Evolutionary conservation across 2,113 vertebrate genomes (phyloP).

Genomic region (Ranitomeya variabilis): DNA sequence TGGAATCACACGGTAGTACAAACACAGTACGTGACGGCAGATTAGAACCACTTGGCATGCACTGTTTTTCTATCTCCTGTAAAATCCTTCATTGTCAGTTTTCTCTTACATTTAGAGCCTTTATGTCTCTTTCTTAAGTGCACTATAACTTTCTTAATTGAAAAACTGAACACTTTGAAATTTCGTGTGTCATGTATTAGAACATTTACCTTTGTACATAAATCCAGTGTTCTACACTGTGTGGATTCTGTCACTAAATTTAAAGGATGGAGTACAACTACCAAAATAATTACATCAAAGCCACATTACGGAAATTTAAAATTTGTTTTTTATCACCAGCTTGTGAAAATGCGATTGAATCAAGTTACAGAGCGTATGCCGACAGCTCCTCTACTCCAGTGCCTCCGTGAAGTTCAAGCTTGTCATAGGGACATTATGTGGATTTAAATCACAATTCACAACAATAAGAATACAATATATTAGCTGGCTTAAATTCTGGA

Average conservation of each 20-base stretch:
- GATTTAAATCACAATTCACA: not conserved
- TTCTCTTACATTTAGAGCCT: conserved; percentile 14
- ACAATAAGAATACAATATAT: not conserved
- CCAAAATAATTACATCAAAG: not conserved
- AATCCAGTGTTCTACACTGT: not conserved
- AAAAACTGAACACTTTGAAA: not conserved
- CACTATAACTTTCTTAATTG: not conserved
- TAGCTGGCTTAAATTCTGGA: not conserved
- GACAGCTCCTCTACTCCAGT: not conserved
- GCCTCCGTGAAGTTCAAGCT: not conserved
- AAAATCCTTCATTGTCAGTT: conserved; percentile 24
- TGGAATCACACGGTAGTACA: conserved; percentile 45
- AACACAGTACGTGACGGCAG: conserved; percentile 45
- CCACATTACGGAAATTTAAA: not conserved
- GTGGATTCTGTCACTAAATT: not conserved
- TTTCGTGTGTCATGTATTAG: not conserved
- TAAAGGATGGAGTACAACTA: not conserved
- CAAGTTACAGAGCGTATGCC: not conserved
- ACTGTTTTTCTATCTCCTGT: conserved; percentile 30
- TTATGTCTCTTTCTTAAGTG: not conserved
- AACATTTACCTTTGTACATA: not conserved
- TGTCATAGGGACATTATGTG: not conserved
- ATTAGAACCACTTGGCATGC: conserved; percentile 52
- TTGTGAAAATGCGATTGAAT: not conserved
- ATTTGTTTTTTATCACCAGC: not conserved